These are phyloP conservation scores for Myxocyprinus asiaticus DNA, from an alignment of 2,113 vertebrate genomes.

Conservation along the genomic window DNA sequence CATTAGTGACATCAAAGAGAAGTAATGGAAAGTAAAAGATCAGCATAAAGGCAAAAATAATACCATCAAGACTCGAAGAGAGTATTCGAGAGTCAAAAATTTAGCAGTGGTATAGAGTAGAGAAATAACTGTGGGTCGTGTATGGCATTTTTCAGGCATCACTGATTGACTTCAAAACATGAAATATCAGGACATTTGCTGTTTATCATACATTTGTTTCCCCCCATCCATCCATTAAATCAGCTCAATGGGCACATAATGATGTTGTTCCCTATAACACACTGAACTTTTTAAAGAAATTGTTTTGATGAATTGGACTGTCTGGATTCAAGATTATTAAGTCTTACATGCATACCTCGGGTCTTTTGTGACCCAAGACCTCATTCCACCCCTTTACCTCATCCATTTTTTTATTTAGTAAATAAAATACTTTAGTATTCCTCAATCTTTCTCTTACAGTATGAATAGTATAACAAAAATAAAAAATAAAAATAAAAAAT, in stretches of 20 bases:
- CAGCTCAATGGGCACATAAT: background rate
- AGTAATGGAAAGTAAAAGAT: constrained; percentile 31
- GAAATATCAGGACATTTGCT: background rate
- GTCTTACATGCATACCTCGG: too few species aligned
- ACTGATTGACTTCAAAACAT: background rate
- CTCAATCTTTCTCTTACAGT: too few species aligned
- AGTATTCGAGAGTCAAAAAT: background rate
- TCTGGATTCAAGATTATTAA: background rate
- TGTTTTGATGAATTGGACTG: constrained; percentile 20
- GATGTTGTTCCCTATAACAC: background rate
- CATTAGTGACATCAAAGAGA: constrained; percentile 42
- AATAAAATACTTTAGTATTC: too few species aligned
- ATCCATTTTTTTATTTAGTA: too few species aligned
- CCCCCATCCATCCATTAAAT: background rate
- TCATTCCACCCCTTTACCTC: too few species aligned
- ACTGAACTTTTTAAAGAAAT: background rate
- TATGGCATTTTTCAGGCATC: too few species aligned
- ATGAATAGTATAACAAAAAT: too few species aligned
- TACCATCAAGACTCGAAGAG: constrained; percentile 11
- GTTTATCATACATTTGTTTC: background rate
- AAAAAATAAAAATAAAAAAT: too few species aligned
- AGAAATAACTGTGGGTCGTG: background rate
- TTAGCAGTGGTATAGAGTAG: background rate
- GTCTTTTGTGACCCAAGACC: too few species aligned
- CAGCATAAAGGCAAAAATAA: constrained; percentile 35